Percentiles rank a stretch among this genome's conserved stretches.
Conservation (phyloP, 2,797 vertebrate species). For the Xiphorhynchus erythropygius region DNA sequence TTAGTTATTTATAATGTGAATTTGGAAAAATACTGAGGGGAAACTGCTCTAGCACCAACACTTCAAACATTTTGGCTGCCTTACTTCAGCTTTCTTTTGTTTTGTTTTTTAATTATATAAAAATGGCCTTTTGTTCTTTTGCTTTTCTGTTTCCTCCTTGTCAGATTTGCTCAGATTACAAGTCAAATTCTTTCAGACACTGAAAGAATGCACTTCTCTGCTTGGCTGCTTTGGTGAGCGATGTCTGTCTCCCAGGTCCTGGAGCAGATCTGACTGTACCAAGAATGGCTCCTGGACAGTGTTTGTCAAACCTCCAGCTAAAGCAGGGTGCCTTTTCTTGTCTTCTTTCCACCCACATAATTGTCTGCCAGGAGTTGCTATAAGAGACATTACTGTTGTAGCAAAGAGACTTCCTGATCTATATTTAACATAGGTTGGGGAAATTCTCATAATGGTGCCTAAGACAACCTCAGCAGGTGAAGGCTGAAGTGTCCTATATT, state of each 20-base stretch:
- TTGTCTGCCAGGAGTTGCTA: background rate
- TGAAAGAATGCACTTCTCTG: background rate
- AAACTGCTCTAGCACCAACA: background rate
- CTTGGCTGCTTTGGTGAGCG: rapidly evolving
- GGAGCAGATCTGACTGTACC: background rate
- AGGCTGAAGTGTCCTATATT: background rate
- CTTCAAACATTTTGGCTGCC: background rate
- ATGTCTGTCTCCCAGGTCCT: background rate
- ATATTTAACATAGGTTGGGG: background rate
- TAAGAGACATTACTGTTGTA: background rate
- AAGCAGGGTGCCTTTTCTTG: background rate
- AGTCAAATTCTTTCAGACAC: background rate
- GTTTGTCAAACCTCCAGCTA: background rate
- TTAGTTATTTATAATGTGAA: background rate
- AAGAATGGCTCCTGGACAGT: background rate
- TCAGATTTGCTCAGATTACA: slow-evolving; percentile 11
- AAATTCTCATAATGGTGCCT: background rate
- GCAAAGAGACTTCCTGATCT: background rate
- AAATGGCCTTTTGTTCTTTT: background rate
- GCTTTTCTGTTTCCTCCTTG: background rate
- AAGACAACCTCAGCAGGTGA: background rate
- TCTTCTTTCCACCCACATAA: background rate
- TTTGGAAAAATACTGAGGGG: background rate
- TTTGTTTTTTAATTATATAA: background rate
- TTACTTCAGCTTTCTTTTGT: background rate